Evolutionary conservation across 2,113 vertebrate genomes (phyloP).

Genomic region (Myotis lucifugus): DNA sequence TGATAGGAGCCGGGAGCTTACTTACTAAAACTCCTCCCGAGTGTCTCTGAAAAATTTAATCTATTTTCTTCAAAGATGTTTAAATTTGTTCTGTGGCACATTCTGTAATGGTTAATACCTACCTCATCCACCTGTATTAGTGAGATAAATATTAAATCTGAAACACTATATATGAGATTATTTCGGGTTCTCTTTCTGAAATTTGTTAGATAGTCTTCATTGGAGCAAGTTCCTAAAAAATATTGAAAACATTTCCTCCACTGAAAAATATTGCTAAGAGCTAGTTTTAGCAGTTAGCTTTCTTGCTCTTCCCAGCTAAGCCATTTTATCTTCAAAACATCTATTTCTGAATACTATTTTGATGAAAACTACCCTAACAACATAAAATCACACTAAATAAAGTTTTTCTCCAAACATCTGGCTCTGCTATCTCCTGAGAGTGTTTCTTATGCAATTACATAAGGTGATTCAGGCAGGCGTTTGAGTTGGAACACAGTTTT

Average conservation of each 20-base stretch:
- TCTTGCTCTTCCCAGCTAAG: background rate
- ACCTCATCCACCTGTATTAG: background rate
- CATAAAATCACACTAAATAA: background rate
- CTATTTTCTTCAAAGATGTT: background rate
- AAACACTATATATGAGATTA: background rate
- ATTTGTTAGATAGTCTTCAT: background rate
- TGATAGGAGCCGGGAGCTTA: background rate
- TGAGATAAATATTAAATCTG: background rate
- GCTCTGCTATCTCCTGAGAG: background rate
- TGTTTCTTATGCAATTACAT: background rate
- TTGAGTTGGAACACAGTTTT: conserved; percentile 6
- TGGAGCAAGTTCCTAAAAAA: background rate
- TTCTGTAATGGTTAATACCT: background rate
- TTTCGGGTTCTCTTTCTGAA: conserved; percentile 17
- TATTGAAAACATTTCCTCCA: background rate
- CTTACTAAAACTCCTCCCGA: background rate
- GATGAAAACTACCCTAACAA: conserved; percentile 12
- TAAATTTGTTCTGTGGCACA: background rate
- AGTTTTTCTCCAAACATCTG: conserved; percentile 54
- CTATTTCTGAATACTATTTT: conserved; percentile 16
- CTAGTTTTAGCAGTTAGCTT: background rate
- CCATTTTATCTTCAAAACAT: background rate
- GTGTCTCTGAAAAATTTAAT: background rate
- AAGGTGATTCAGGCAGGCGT: background rate
- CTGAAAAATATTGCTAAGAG: background rate